Conservation (phyloP, 2,888 invertebrate genomes). For the Yponomeuta sedellus region DNA sequence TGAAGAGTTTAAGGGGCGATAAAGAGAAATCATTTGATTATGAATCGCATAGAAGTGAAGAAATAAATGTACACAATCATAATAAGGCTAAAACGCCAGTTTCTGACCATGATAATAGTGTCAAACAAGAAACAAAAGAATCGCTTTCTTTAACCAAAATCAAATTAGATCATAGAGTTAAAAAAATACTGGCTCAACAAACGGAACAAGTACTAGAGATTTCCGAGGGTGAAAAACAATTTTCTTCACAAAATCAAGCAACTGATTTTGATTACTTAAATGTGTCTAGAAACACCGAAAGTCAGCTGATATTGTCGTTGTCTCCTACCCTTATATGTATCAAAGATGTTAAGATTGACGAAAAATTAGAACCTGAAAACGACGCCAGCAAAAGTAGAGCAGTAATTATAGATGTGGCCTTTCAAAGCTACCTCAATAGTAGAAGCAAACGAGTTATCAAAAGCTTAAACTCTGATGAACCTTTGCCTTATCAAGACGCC, state of each 20-base stretch:
- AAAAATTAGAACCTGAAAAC: background rate
- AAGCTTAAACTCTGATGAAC: conserved; percentile 33
- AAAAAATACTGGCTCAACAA: background rate
- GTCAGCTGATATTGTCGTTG: background rate
- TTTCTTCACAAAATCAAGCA: background rate
- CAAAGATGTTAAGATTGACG: background rate
- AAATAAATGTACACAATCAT: background rate
- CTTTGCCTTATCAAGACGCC: conserved; percentile 29
- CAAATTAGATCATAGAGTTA: background rate
- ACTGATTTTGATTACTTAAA: background rate
- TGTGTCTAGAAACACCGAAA: background rate
- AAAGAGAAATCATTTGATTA: background rate
- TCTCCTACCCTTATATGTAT: background rate
- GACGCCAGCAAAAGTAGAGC: conserved; percentile 14
- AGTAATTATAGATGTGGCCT: conserved; percentile 37
- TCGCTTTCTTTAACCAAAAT: background rate
- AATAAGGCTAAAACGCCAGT: background rate
- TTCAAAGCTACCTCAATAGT: conserved; percentile 40
- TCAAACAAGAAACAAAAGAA: background rate
- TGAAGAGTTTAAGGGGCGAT: background rate
- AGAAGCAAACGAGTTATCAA: conserved; percentile 39
- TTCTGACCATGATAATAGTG: background rate
- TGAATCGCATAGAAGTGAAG: background rate
- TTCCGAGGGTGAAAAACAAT: background rate
- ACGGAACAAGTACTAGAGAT: background rate